Evolutionary conservation across 2,113 vertebrate genomes (phyloP), one percentile per base, ranked within the genome.

Genomic region (Buteo buteo): DNA sequence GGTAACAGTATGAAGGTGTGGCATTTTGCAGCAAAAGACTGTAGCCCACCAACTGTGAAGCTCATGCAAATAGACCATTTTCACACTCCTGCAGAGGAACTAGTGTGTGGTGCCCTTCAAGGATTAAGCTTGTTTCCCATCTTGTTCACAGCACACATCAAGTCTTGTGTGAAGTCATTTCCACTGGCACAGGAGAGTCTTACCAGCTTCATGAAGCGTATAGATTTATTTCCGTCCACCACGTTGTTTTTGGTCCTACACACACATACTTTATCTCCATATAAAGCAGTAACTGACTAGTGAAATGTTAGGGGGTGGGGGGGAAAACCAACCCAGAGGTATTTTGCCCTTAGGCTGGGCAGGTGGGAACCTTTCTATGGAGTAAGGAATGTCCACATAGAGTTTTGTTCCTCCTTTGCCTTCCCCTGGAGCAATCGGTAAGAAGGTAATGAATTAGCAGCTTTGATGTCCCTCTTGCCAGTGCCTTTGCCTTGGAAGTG

Each of bases 61-160:
- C 69, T 84, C 86, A 74, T 74, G 77, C 57, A 96, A 93, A 88
- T n/a, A 57, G 49, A 50, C 5, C 2, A 2, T 72, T 82, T 93
- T 91, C 85, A 91, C 79, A 77, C 82, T 93, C 66, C 82, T 67
- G 72, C 59, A 50, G 57, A 84, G 76, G 45, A 94, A 47, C 50
- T 45, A 31, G 72, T 8, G 64, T 55, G 90, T 26, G 38, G 29
- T 78, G 69, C 67, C 81, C 64, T 80, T 90, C 76, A 88, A 88
- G 22, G 67, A 86, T 38, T 44, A 55, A 80, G 64, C 36, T 61
- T 58, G 45, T 54, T 64, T 93, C 76, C 58, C 79, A 62, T 77
- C 67, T 58, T 77, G 36, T 38, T 92, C 64, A 32, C 58, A 77
- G 92, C 62, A 76, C 32, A 71, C 57, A 67, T 54, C 62, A 84